Evolutionary conservation across 2,113 vertebrate species (phyloP).

Genomic region (Anhinga anhinga): DNA sequence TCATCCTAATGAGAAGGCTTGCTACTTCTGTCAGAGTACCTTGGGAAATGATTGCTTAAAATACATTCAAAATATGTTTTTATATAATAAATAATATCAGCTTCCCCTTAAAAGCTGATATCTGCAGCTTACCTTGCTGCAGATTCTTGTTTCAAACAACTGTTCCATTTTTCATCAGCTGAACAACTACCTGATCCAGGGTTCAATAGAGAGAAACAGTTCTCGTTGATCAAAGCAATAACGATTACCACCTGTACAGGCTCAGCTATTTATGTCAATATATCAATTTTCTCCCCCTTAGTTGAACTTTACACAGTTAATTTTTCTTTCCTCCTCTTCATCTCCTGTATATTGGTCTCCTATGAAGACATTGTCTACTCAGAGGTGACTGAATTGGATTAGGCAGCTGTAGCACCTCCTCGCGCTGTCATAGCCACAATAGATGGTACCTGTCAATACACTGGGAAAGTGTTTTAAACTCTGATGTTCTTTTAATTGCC

Average conservation of each 20-base stretch:
- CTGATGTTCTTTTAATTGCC: constrained; percentile 48
- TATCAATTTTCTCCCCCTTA: constrained; percentile 48
- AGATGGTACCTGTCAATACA: constrained; percentile 33
- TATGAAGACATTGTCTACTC: constrained; percentile 23
- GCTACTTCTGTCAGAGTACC: background rate
- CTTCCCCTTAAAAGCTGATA: background rate
- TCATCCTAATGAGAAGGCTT: background rate
- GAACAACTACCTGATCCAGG: background rate
- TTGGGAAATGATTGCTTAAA: background rate
- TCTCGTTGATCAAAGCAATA: constrained; percentile 10
- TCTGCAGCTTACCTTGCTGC: background rate
- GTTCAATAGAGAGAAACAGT: constrained; percentile 8
- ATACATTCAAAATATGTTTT: background rate
- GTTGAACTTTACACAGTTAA: constrained; percentile 36
- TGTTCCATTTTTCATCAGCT: constrained; percentile 43
- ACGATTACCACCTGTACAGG: constrained; percentile 37
- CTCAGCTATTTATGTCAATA: constrained; percentile 48
- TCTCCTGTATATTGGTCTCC: constrained; percentile 25
- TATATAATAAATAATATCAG: background rate
- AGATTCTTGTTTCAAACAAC: constrained; percentile 8
- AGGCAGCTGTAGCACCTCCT: background rate
- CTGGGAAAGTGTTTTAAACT: background rate
- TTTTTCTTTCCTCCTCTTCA: constrained; percentile 24
- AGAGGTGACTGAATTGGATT: constrained; percentile 18
- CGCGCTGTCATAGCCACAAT: background rate